phyloP scores from a whole-genome alignment of 2,888 invertebrate species.

The Leucoptera coffeella region DNA sequence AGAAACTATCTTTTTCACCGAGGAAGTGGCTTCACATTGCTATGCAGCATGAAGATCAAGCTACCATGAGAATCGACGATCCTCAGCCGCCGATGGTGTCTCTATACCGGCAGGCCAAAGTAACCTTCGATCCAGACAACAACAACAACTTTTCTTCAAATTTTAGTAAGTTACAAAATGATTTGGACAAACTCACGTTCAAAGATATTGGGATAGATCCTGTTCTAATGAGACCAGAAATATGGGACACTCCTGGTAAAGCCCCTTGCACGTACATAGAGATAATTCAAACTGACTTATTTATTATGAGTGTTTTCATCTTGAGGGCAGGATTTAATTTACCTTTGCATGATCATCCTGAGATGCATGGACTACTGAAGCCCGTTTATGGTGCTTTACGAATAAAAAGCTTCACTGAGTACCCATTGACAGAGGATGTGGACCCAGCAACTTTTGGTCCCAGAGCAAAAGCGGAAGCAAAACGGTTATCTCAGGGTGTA shows the following conservation, averaged over 20 bases:
- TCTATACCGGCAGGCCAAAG: constrained; percentile 65
- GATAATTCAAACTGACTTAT: constrained; percentile 68
- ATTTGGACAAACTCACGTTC: constrained; percentile 61
- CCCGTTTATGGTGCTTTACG: constrained; percentile 65
- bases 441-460: constrained; percentile 16
- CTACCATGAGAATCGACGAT: too few species aligned
- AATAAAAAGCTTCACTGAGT: constrained; percentile 43
- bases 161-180: constrained; percentile 56
- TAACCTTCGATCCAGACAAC: constrained; percentile 62
- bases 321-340: constrained; percentile 71
- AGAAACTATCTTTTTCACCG: too few species aligned
- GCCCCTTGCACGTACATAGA: constrained; percentile 84
- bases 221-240: constrained; percentile 31
- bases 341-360: constrained; percentile 90
- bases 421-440: constrained; percentile 19
- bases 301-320: constrained; percentile 73
- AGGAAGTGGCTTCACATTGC: too few species aligned
- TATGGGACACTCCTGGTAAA: constrained; percentile 41
- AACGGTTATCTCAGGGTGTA: constrained; percentile 23
- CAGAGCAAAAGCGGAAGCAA: constrained; percentile 26
- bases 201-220: constrained; percentile 64
- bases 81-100: constrained; percentile 56
- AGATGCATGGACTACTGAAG: constrained; percentile 84
- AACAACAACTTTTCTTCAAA: constrained; percentile 56
- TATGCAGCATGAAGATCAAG: too few species aligned